phyloP scores from a whole-genome alignment of 2,888 invertebrate species.

The Nephrotoma guestfalica region DNA sequence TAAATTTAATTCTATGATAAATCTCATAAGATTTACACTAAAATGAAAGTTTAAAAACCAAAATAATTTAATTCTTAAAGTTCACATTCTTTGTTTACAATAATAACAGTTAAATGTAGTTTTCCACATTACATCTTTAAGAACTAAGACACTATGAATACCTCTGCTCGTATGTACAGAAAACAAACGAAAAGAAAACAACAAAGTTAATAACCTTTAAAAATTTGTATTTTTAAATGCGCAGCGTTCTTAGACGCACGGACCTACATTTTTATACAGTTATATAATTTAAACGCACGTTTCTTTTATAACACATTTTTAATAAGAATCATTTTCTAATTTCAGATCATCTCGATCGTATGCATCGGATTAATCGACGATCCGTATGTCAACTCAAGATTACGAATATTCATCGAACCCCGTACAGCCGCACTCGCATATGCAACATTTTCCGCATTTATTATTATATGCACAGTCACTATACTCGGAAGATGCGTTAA shows the following conservation, averaged over 20 bases:
- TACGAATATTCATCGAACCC: constrained; percentile 23
- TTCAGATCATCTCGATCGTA: constrained; percentile 16
- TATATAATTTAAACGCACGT: neutral
- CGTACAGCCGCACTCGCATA: constrained; percentile 28
- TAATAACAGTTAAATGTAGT: neutral
- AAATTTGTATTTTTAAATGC: neutral
- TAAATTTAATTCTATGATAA: no score
- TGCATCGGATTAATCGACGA: constrained; percentile 31
- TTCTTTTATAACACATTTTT: neutral
- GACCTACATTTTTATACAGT: neutral
- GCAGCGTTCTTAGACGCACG: neutral
- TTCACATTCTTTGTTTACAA: neutral
- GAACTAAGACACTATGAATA: neutral
- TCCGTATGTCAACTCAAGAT: constrained; percentile 24
- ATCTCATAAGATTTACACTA: neutral
- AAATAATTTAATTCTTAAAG: neutral
- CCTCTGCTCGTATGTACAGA: neutral
- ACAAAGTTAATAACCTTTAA: neutral
- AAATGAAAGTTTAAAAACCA: neutral
- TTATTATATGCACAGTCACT: constrained; percentile 28
- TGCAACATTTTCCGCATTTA: constrained; percentile 29
- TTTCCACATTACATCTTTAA: neutral
- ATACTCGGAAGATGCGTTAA: constrained; percentile 28
- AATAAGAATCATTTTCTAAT: neutral
- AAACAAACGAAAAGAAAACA: neutral